These are phyloP conservation scores for Heteronetta atricapilla DNA, from an alignment of 2,113 vertebrate genomes.

Conservation along the genomic window DNA sequence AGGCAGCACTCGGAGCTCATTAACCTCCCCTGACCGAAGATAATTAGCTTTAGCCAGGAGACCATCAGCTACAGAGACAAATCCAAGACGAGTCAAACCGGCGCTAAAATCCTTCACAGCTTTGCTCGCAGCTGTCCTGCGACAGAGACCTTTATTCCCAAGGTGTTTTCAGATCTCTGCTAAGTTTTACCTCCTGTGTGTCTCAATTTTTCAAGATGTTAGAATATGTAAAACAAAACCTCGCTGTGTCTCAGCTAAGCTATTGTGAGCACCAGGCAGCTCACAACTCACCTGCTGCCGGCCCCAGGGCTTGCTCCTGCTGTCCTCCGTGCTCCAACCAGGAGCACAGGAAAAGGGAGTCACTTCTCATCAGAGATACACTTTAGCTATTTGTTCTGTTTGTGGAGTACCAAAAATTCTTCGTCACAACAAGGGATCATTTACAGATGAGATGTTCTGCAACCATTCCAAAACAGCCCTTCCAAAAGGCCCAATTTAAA, in stretches of 20 bases:
- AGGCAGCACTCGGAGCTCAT: not conserved
- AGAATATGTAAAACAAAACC: no score
- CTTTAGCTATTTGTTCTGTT: not conserved
- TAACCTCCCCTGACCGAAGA: not conserved
- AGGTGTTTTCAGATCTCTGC: not conserved
- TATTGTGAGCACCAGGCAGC: no score
- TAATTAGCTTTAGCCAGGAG: not conserved
- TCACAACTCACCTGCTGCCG: no score
- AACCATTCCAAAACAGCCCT: not conserved
- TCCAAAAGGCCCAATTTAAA: not conserved
- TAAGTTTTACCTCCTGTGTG: not conserved
- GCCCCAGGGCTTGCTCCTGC: no score
- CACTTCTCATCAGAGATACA: not conserved
- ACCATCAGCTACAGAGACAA: not conserved
- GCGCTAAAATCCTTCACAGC: not conserved
- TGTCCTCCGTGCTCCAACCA: no score
- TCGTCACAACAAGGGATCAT: not conserved
- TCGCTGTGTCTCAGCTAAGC: no score
- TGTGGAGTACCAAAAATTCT: not conserved
- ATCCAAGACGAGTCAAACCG: not conserved
- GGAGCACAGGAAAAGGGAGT: not conserved
- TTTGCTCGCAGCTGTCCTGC: not conserved
- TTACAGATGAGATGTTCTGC: not conserved
- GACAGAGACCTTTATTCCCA: not conserved
- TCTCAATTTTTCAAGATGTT: not conserved